Conservation (phyloP, 2,797 vertebrate genomes). For the Pipistrellus nathusii region DNA sequence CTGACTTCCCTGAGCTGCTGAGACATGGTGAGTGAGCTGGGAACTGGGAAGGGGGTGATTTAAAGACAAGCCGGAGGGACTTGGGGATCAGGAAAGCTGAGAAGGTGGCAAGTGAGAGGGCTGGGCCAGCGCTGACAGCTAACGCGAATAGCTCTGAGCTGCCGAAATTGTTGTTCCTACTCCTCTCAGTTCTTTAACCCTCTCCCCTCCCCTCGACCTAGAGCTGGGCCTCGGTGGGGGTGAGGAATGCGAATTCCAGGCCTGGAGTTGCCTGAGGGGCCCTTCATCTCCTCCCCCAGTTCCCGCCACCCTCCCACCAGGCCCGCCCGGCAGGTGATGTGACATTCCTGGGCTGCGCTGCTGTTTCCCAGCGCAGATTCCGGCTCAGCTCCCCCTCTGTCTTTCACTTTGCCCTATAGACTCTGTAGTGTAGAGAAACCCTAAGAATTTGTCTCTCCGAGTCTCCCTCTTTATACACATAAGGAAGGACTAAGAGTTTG, state of each 20-base stretch:
- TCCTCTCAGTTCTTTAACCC: background rate
- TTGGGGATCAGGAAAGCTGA: background rate
- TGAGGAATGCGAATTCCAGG: slow-evolving; percentile 25
- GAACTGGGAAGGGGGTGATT: background rate
- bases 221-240: background rate
- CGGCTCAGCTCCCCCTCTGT: background rate
- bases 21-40: slow-evolving; percentile 76
- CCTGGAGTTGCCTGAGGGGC: background rate
- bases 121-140: slow-evolving; percentile 39
- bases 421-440: background rate
- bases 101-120: background rate
- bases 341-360: slow-evolving; percentile 29
- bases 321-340: background rate
- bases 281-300: slow-evolving; percentile 13
- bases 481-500: background rate
- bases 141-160: background rate
- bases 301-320: background rate
- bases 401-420: background rate
- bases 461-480: background rate
- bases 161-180: background rate
- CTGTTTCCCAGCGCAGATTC: background rate
- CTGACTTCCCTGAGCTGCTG: slow-evolving; percentile 45
- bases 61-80: background rate
- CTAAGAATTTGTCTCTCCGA: background rate
- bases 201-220: background rate